Evolutionary conservation across 2,797 vertebrate genomes (phyloP), one percentile per base, ranked within the genome.

Genomic region (Champsocephalus esox): DNA sequence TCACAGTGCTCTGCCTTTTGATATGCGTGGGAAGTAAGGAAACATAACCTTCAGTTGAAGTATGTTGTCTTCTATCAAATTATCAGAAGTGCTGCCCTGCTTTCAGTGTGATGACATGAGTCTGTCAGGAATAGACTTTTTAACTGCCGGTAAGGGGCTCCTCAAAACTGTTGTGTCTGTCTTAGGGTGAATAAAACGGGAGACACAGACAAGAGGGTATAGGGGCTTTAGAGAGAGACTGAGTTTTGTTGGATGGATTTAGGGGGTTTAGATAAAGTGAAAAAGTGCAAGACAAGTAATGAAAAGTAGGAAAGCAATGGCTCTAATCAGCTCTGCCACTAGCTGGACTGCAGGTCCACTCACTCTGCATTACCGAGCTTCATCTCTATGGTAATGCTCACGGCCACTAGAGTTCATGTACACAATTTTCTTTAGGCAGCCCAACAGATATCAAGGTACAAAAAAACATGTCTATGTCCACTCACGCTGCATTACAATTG

Each of bases 351-450:
- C 70, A 46, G 87, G 82, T 38, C 55, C 78, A 45, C 77, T 79
- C 76, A 21, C 79, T 82, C 70, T 84, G 77, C 64, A 75, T 84
- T 85, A 74, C 69, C n/a, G 68, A 59, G 79, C 67, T 73, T 83
- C 80, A 89, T 91, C 85, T 91, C 82, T 89, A 87, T 89, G 87
- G 61, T 88, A 91, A 88, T 85, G 67, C 59, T 62, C 44, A 54
- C n/a, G 12, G 75, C 60, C 65, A 61, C 77, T 65, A 75, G 65
- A 83, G 86, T 89, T 88, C 66, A 85, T 90, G 88, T 87, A 69
- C 74, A 83, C 83, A 79, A 70, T 84, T 80, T 38, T 87, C 76
- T 77, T 73, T 11, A 78, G 69, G 79, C 80, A 54, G 71, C 59
- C 79, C 73, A 83, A 79, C 64, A 76, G 66, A 85, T 87, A 88